A percentile compares a stretch with the other conserved stretches of the same genome.
phyloP scores from a whole-genome alignment of 2,888 invertebrate genomes.

The Ceriagrion tenellum region DNA sequence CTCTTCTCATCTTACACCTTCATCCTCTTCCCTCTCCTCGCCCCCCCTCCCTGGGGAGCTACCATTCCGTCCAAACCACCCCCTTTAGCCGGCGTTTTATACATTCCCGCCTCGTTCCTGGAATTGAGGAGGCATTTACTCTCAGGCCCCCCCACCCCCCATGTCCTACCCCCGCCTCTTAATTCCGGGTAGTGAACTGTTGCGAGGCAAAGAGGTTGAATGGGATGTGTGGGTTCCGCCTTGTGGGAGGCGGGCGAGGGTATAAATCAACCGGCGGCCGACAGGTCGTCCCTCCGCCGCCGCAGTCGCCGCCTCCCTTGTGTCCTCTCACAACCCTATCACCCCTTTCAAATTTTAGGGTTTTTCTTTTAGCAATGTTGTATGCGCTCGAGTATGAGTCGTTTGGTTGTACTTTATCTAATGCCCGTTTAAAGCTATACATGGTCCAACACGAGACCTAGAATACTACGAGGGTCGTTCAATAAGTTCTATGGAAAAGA shows the following conservation, averaged over 20 bases:
- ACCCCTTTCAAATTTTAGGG: background rate
- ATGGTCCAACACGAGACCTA: too few species aligned
- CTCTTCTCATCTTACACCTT: too few species aligned
- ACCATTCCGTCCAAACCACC: background rate
- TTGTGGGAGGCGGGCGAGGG: background rate
- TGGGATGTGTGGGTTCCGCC: background rate
- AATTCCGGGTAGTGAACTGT: background rate
- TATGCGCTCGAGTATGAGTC: too few species aligned
- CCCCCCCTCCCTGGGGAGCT: background rate
- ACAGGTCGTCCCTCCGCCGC: background rate
- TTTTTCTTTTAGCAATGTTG: background rate
- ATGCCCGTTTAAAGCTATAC: too few species aligned
- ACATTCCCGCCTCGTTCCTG: background rate
- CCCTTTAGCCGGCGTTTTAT: too few species aligned
- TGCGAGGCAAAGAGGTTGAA: background rate
- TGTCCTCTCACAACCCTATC: background rate
- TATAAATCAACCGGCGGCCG: background rate
- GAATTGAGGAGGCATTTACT: background rate
- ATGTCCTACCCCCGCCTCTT: background rate
- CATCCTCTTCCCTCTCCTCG: too few species aligned
- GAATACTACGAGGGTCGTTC: too few species aligned
- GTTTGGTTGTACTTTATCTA: too few species aligned
- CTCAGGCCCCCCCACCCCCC: background rate
- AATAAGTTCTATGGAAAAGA: too few species aligned
- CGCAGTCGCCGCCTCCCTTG: background rate